Evolutionary conservation across 2,797 vertebrate genomes (phyloP), one percentile per base, ranked within the genome.

Genomic region (Tinamus major): DNA sequence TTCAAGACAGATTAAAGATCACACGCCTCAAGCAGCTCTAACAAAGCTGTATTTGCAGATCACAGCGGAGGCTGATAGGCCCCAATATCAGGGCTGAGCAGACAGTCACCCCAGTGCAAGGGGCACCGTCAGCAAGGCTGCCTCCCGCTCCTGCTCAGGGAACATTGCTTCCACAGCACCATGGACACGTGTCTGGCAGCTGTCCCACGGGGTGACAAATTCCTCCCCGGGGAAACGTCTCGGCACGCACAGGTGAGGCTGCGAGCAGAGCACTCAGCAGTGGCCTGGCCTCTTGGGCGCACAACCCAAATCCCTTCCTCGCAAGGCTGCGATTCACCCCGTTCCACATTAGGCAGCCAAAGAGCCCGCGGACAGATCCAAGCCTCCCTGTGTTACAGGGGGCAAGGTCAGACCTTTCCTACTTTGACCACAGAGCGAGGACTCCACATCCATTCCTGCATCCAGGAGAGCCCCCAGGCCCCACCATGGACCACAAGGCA

Each of bases 1-100:
- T 90, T 83, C 84, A 87, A 93, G 26, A 35, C 27, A 46, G 92
- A 94, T 97, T 95, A 93, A 69, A 85, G 71, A 95, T 89, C 82
- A 80, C 74, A 67, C 1, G 8, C 55, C 84, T 90, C 80, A 46
- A 55, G 61, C 16, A 9, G 63, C 75, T 56, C 72, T 8, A n/a
- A 71, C 58, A 49, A 18, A 39, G 68, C 69, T 41, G 51, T 71
- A 62, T 67, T 61, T 82, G 51, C 58, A 70, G 51, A 86, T 91
- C 84, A 61, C 71, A 49, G 79, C 65, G 42, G 2, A 19, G 69
- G 59, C 77, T 39, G 74, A 21, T 29, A 19, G 75, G 78, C 91
- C 76, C 62, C 8, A 48, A 46, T 85, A 82, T 17, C 10, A 2
- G 77, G 72, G 27, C 33, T 2, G 9, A 49, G 21, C 64, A 87